Percentiles rank a stretch among this genome's conserved stretches.
Conservation (phyloP, 2,888 invertebrate genomes). For the Lasioglossum vierecki region DNA sequence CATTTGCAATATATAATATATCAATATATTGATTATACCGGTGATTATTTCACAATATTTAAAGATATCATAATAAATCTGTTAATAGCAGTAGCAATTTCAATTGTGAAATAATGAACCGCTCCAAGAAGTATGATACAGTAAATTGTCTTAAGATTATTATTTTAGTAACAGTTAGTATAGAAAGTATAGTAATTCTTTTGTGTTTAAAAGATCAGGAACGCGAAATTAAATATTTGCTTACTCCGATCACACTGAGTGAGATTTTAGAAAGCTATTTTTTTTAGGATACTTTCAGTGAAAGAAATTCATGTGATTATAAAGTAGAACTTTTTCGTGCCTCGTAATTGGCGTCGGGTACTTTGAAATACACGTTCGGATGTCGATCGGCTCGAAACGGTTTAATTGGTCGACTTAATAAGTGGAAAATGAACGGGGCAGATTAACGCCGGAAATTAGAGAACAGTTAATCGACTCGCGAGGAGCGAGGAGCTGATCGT, state of each 20-base stretch:
- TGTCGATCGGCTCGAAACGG: not conserved
- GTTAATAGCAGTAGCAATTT: too few relatives aligned
- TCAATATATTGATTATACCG: too few relatives aligned
- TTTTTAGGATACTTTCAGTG: not conserved
- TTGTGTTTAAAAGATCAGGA: not conserved
- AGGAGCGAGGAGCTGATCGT: conserved; percentile 16
- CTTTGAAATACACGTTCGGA: not conserved
- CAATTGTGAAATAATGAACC: too few relatives aligned
- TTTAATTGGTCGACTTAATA: not conserved
- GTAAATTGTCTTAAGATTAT: too few relatives aligned
- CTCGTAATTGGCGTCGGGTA: not conserved
- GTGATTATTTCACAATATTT: too few relatives aligned
- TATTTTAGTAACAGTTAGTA: not conserved
- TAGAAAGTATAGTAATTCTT: not conserved
- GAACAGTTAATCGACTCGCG: conserved; percentile 15
- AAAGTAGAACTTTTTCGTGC: not conserved
- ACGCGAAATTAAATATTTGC: not conserved
- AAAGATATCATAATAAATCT: too few relatives aligned
- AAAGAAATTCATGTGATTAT: not conserved
- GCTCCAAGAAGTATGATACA: too few relatives aligned
- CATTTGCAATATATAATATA: too few relatives aligned
- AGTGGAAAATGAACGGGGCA: not conserved
- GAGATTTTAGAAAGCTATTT: not conserved
- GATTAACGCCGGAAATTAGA: conserved; percentile 21
- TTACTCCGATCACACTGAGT: not conserved